Conservation (phyloP, 2,113 vertebrate species). For the Condylura cristata region DNA sequence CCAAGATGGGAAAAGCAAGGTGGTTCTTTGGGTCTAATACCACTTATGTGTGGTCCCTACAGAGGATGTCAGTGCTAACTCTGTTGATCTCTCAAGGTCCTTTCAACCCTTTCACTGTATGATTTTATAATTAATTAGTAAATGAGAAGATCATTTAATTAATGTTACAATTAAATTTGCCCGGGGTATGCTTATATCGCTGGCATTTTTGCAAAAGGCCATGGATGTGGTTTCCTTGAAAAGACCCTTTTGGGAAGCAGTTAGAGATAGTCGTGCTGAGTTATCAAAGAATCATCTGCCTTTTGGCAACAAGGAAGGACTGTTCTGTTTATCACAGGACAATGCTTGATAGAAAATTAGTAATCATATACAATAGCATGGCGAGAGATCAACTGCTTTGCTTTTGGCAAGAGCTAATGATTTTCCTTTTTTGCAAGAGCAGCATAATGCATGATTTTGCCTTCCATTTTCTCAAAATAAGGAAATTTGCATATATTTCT, state of each 20-base stretch:
- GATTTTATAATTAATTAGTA: conserved; percentile 82
- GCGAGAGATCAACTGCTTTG: conserved; percentile 83
- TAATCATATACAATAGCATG: conserved; percentile 75
- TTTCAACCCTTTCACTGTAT: conserved; percentile 7
- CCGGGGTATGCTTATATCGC: conserved; percentile 76
- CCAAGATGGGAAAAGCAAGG: background rate
- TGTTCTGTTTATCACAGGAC: conserved; percentile 68
- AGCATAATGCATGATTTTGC: conserved; percentile 84
- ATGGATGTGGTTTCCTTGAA: conserved; percentile 74
- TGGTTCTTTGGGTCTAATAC: background rate
- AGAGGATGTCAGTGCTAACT: background rate
- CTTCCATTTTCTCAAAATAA: conserved; percentile 81
- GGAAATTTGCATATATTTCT: conserved; percentile 84
- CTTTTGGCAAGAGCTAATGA: conserved; percentile 87
- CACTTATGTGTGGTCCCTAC: background rate
- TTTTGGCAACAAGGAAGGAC: conserved; percentile 49
- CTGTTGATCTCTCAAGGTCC: conserved; percentile 58
- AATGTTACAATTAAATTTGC: conserved; percentile 86
- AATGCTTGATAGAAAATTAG: conserved; percentile 76
- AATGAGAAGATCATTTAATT: conserved; percentile 84
- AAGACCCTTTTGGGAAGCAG: conserved; percentile 68
- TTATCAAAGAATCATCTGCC: conserved; percentile 69
- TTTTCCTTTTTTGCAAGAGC: conserved; percentile 84
- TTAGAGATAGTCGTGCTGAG: conserved; percentile 65
- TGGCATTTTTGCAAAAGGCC: conserved; percentile 78